Conservation (phyloP, 2,797 vertebrate species). For the Oryzias sinensis region DNA sequence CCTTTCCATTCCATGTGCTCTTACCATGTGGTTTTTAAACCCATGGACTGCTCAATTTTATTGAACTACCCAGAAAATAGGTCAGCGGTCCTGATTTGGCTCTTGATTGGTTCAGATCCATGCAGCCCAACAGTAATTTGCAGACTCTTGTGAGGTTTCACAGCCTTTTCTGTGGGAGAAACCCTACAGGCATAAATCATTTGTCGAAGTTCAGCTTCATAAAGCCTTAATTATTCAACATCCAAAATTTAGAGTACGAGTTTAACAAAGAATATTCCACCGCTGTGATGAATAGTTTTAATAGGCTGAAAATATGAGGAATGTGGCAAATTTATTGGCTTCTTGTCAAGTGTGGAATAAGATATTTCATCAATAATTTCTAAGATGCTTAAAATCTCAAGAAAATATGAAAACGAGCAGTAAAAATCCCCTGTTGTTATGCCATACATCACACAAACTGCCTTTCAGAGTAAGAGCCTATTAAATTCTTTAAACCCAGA, state of each 20-base stretch:
- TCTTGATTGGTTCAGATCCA: conserved; percentile 10
- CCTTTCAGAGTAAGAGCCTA: conserved; percentile 52
- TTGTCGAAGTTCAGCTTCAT: not conserved
- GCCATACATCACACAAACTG: conserved; percentile 49
- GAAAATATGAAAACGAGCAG: conserved; percentile 12
- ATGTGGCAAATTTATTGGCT: not conserved
- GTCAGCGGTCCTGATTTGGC: conserved; percentile 10
- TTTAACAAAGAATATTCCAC: not conserved
- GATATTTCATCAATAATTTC: too few species aligned
- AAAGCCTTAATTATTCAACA: not conserved
- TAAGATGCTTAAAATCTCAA: too few species aligned
- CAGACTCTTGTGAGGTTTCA: too few species aligned
- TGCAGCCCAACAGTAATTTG: too few species aligned
- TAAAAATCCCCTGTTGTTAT: conserved; percentile 46
- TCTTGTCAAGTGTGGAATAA: not conserved
- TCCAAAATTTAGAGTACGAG: not conserved
- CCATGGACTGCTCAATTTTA: not conserved
- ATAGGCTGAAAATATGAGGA: not conserved
- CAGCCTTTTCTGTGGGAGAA: too few species aligned
- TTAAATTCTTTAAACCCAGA: conserved; percentile 64
- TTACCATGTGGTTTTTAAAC: conserved; percentile 13
- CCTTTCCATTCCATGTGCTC: conserved; percentile 3
- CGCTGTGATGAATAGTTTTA: not conserved
- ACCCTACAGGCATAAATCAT: not conserved
- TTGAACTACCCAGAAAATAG: conserved; percentile 3